Evolutionary conservation across 2,888 invertebrate species (phyloP), one percentile per base, ranked within the genome.

Genomic region (Ypsolopha scabrella): DNA sequence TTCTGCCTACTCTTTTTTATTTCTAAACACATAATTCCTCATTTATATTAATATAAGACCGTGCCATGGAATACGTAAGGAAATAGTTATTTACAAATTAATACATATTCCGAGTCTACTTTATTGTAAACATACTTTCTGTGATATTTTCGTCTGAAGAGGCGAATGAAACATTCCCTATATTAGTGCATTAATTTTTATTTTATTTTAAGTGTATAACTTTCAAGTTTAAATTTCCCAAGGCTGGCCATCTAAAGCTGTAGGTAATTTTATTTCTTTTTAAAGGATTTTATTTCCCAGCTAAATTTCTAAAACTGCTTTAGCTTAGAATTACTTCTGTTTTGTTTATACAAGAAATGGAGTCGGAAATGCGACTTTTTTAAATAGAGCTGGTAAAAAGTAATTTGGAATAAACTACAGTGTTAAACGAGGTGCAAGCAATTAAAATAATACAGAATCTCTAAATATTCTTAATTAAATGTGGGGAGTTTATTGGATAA

Each of bases 121-220:
- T 14, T 43, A 43, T 43, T 43, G 46, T 35, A 35, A 46, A 46
- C 35, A 35, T 34, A 46, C 24, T 11, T 43, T 48, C 37, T 48
- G 48, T 48, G 48, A 48, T 48, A 48, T 48, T 35, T 50, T 41
- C 48, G 41, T 53, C 46, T 48, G 43, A 51, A 36, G 36, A 11
- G 46, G 41, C 51, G 47, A 51, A 35, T 48, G 24, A 51, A 35
- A 41, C 41, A 51, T 51, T 51, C 51, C 51, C 46, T 46, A 24
- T 24, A 24, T 24, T 24, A 24, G 24, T 39, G 51, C 37, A 24
- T 53, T 39, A 49, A 53, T 44, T 54, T 24, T 51, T 57, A 57
- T 57, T 58, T 50, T 55, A 51, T 56, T 61, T 60, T 59, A 57
- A 59, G 62, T 55, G 37, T 54, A 54, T 57, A 51, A 24, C 24